Evolutionary conservation across 2,888 invertebrate species (phyloP).

Genomic region (Drosophila barbarae): DNA sequence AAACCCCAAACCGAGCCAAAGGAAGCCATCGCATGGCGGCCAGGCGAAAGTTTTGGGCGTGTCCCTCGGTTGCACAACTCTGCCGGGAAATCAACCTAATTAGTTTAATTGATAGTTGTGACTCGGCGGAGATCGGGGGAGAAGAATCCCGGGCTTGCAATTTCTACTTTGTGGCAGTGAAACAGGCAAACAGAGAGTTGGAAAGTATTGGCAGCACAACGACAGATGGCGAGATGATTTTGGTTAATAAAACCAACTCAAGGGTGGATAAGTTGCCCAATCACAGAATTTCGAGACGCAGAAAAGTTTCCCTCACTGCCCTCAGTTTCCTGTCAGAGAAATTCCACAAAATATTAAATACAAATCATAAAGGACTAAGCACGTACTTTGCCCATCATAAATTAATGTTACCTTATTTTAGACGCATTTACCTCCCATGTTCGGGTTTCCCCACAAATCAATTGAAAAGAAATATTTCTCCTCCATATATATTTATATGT

Average conservation of each 20-base stretch:
- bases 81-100: constrained; percentile 62
- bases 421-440: constrained; percentile 1
- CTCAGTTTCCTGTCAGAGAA: not conserved
- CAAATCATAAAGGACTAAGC: constrained; percentile 8
- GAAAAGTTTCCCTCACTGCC: not conserved
- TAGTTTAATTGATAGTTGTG: constrained; percentile 74
- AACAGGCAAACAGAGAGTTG: constrained; percentile 33
- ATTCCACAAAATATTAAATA: not conserved
- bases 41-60: constrained; percentile 46
- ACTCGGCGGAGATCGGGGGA: constrained; percentile 33
- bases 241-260: constrained; percentile 4
- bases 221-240: constrained; percentile 24
- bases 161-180: constrained; percentile 18
- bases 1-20: constrained; percentile 10
- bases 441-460: constrained; percentile 19
- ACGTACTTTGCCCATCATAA: constrained; percentile 5
- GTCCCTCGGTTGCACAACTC: constrained; percentile 21
- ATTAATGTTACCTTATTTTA: constrained; percentile 7
- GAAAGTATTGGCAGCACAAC: constrained; percentile 44
- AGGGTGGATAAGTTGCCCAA: not conserved
- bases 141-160: constrained; percentile 18
- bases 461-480: constrained; percentile 31
- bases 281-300: not conserved
- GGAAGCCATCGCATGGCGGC: not conserved
- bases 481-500: constrained; percentile 47